A percentile compares a stretch with the other conserved stretches of the same genome.
These are phyloP conservation scores for Macaca fascicularis DNA, from an alignment of 2,113 vertebrate species.

Conservation along the genomic window DNA sequence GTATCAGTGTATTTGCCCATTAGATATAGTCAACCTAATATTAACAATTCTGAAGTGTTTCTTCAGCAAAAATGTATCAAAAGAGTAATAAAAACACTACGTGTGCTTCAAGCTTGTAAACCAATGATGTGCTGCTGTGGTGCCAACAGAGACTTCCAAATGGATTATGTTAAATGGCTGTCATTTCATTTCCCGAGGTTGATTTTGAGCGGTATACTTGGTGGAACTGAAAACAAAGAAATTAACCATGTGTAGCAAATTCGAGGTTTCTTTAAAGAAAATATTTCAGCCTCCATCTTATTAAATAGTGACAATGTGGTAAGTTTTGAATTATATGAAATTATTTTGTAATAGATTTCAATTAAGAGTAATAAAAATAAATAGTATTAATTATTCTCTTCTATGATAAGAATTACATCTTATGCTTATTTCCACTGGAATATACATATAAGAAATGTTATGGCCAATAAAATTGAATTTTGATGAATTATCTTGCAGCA, in stretches of 20 bases:
- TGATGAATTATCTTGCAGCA: constrained; percentile 34
- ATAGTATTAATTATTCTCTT: background rate
- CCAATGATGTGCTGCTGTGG: background rate
- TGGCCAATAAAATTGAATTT: constrained; percentile 60
- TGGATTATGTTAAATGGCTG: background rate
- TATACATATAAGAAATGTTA: constrained; percentile 38
- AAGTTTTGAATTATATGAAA: constrained; percentile 22
- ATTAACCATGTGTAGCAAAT: background rate
- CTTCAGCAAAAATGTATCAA: constrained; percentile 43
- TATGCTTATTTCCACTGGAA: constrained; percentile 28
- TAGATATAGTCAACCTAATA: background rate
- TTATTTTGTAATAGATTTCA: constrained; percentile 42
- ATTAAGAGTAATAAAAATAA: background rate
- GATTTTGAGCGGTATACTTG: background rate
- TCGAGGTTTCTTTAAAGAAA: constrained; percentile 30
- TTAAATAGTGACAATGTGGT: background rate
- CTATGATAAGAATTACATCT: background rate
- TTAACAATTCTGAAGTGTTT: constrained; percentile 38
- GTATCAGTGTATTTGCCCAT: constrained; percentile 15
- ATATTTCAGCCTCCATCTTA: background rate
- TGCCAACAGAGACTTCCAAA: constrained; percentile 60
- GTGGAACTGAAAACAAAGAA: constrained; percentile 21
- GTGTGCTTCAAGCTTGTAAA: background rate
- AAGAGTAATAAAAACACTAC: background rate
- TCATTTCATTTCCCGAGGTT: background rate